Conservation (phyloP, 2,797 vertebrate species). For the Threskiornis aethiopicus region DNA sequence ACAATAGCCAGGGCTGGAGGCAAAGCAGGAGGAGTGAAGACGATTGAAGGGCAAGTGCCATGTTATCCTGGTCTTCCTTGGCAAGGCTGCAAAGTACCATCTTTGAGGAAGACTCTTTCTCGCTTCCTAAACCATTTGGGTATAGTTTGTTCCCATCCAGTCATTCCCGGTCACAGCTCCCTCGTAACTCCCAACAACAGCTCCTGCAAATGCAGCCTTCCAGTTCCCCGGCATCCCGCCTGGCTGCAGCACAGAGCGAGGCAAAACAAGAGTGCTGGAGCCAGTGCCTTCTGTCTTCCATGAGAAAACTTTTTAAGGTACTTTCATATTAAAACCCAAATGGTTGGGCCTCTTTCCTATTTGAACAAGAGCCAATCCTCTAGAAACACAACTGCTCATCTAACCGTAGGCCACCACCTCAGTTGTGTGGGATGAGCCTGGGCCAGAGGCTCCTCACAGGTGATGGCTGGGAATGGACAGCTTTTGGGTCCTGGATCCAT, state of each 20-base stretch:
- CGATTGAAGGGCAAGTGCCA: background rate
- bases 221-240: background rate
- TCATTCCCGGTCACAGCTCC: background rate
- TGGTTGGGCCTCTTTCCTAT: background rate
- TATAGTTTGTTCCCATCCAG: background rate
- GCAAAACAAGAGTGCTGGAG: background rate
- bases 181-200: background rate
- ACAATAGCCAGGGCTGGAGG: background rate
- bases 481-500: background rate
- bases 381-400: background rate
- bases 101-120: background rate
- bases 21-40: background rate
- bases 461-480: background rate
- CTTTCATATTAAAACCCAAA: background rate
- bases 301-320: background rate
- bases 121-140: background rate
- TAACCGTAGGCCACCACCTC: background rate
- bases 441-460: background rate
- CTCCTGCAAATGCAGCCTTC: background rate
- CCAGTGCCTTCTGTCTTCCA: fast-evolving
- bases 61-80: background rate
- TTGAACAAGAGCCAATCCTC: background rate
- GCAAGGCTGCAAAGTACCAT: background rate
- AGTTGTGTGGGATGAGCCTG: background rate
- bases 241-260: background rate